Conservation (phyloP, 2,888 invertebrate species). For the Endomychus coccineus region DNA sequence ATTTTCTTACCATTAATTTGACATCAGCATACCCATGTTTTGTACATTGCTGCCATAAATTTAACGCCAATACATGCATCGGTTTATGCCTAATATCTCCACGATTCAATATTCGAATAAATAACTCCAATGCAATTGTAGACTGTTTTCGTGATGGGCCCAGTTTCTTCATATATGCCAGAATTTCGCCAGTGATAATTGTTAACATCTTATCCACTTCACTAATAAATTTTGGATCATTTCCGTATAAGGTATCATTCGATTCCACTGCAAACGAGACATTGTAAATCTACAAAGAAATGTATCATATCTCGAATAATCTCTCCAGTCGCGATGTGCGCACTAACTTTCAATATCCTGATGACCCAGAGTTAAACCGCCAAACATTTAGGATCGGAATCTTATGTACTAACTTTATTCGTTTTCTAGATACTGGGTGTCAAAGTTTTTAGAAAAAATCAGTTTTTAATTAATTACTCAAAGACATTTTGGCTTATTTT, state of each 20-base stretch:
- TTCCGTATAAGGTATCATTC: conserved; percentile 87
- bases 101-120: conserved; percentile 58
- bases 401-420: no score
- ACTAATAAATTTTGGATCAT: conserved; percentile 75
- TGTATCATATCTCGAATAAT: no score
- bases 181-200: conserved; percentile 68
- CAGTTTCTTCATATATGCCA: conserved; percentile 58
- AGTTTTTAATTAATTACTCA: no score
- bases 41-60: conserved; percentile 74
- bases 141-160: conserved; percentile 60
- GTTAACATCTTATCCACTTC: conserved; percentile 73
- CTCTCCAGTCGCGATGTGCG: no score
- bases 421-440: no score
- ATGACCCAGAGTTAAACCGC: no score
- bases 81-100: conserved; percentile 55
- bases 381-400: no score
- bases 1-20: conserved; percentile 38
- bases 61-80: conserved; percentile 62
- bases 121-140: conserved; percentile 65
- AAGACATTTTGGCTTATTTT: no score
- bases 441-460: no score
- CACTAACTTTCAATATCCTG: no score
- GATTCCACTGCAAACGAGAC: conserved; percentile 64
- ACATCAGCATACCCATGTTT: conserved; percentile 48
- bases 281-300: conserved; percentile 2